Conservation (phyloP, 2,797 vertebrate genomes). For the Ptychobarbus kaznakovi region DNA sequence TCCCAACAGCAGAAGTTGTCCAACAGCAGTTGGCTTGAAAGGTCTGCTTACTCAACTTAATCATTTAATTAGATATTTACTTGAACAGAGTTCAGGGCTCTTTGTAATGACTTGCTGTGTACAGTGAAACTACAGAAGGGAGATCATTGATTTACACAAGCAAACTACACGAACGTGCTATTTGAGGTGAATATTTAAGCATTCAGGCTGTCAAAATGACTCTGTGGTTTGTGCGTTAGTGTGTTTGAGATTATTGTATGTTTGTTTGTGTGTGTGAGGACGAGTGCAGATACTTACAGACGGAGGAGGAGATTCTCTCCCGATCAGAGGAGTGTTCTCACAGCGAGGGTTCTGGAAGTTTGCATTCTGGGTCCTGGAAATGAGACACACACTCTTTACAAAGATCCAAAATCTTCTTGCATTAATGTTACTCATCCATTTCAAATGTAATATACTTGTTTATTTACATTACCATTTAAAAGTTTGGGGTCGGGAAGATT, state of each 20-base stretch:
- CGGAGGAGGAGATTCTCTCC: conserved; percentile 96
- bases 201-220: conserved; percentile 55
- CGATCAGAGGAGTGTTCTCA: conserved; percentile 98
- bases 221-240: conserved; percentile 21
- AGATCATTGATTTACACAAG: conserved; percentile 5
- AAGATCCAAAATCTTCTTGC: background rate
- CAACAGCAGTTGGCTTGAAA: conserved; percentile 24
- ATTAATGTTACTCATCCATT: background rate
- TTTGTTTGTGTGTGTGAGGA: background rate
- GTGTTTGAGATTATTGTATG: background rate
- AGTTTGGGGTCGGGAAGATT: background rate
- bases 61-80: conserved; percentile 20
- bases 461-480: background rate
- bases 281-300: conserved; percentile 85
- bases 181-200: conserved; percentile 13
- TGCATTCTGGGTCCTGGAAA: conserved; percentile 94
- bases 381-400: conserved; percentile 21
- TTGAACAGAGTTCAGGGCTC: background rate
- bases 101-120: conserved; percentile 37
- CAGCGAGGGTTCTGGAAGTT: conserved; percentile 98
- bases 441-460: background rate
- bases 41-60: conserved; percentile 40
- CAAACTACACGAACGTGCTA: background rate
- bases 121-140: conserved; percentile 22
- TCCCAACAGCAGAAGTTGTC: background rate